Base-by-base conservation (phyloP, 2,888 invertebrate genomes). In the Sphinx pinastri region DNA sequence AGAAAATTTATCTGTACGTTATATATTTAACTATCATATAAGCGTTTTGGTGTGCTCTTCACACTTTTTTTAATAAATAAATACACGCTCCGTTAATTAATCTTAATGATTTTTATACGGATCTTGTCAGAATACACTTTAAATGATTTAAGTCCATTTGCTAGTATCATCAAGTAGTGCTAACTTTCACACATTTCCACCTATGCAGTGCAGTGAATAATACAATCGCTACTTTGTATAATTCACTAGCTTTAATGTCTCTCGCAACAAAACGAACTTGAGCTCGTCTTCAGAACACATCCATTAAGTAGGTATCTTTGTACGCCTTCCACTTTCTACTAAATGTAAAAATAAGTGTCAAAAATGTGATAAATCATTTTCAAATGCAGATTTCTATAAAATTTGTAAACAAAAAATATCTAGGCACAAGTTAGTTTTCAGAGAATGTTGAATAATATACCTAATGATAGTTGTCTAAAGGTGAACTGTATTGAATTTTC, bases 271-370 rank as follows among this genome's bases (percentile, higher is more conserved):
- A 59, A 67, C 67, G 38, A 11, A 47, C 72, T 68, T 47, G n/a
- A 73, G 72, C 49, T 70, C 49, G 68, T 74, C 63, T 52, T 63
- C 72, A 70, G 74, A 73, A 70, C 72, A 47, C 19, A 74, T 71
- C 74, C 78, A 76, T 78, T 79, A 80, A 7, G 38, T 38, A 38
- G 25, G 25, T 25, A 25, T 25, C 74, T 73, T 75, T 75, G 72
- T 76, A 52, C 71, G 70, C 72, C 71, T 70, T 67, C 47, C 67
- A 80, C 81, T 82, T 83, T 81, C 81, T 81, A 79, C 72, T 68
- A 76, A 80, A 76, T 75, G 76, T 71, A 73, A 70, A 75, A 75
- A 76, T 77, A 75, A 75, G 73, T 74, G 74, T 74, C 72, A 73
- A 70, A 75, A 71, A 71, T 71, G 66, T 67, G 25, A 25, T 25